phyloP scores from a whole-genome alignment of 2,797 vertebrate genomes.

The Mycteria americana region DNA sequence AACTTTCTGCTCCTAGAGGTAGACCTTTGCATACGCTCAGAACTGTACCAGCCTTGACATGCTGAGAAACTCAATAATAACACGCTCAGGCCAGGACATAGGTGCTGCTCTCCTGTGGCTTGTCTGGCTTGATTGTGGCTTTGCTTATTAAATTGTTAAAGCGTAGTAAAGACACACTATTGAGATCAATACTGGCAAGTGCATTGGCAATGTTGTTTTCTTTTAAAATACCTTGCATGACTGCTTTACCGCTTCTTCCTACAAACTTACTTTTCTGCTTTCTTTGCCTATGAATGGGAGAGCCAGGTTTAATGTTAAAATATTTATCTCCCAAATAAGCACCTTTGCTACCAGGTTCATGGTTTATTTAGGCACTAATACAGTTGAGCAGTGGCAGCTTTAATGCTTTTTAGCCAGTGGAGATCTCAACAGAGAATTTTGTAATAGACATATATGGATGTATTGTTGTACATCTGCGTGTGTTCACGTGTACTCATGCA shows the following conservation, averaged over 20 bases:
- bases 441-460: background rate
- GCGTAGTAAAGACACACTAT: background rate
- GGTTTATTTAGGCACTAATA: background rate
- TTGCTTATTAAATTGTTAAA: background rate
- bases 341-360: background rate
- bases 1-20: background rate
- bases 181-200: background rate
- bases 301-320: background rate
- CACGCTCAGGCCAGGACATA: background rate
- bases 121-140: background rate
- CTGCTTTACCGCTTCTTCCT: background rate
- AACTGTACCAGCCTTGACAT: background rate
- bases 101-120: background rate
- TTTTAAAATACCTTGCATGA: background rate
- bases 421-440: background rate
- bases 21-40: background rate
- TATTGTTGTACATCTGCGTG: background rate
- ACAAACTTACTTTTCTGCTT: background rate
- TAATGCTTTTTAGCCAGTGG: background rate
- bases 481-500: background rate
- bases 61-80: background rate
- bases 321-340: background rate
- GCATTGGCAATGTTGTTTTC: background rate
- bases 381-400: background rate
- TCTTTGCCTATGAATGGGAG: background rate